These are phyloP conservation scores for Triplophysa dalaica DNA, from an alignment of 2,113 vertebrate species.

Conservation along the genomic window DNA sequence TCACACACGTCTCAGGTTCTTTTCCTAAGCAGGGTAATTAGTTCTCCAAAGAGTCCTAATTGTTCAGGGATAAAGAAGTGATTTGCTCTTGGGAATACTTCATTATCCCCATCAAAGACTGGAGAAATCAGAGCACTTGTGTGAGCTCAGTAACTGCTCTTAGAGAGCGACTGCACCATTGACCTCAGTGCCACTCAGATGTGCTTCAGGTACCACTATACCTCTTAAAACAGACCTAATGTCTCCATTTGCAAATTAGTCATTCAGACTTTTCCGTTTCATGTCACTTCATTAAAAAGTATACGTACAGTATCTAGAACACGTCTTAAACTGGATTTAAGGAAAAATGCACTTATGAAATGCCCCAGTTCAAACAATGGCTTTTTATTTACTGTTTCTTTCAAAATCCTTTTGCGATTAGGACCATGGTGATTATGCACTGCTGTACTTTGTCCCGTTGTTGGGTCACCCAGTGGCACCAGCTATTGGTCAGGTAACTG, in stretches of 20 bases:
- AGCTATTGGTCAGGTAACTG: neutral
- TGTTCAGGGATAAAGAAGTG: conserved; percentile 54
- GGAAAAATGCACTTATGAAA: too few relatives aligned
- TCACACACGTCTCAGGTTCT: conserved; percentile 26
- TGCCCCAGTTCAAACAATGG: too few relatives aligned
- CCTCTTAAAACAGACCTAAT: neutral
- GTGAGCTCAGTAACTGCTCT: conserved; percentile 27
- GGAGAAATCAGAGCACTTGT: conserved; percentile 46
- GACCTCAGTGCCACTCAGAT: conserved; percentile 26
- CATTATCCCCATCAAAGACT: conserved; percentile 52
- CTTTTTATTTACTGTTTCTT: too few relatives aligned
- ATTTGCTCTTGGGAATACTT: conserved; percentile 53
- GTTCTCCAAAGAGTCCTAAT: conserved; percentile 57
- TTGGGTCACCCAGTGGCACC: neutral
- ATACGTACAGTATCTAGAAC: too few relatives aligned
- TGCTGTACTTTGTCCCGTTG: neutral
- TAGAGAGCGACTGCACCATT: conserved; percentile 8
- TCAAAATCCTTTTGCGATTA: too few relatives aligned
- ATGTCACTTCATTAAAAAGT: too few relatives aligned
- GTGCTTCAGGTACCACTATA: conserved; percentile 24
- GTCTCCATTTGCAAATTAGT: conserved; percentile 9
- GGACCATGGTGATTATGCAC: neutral
- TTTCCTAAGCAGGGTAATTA: conserved; percentile 52
- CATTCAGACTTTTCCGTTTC: neutral
- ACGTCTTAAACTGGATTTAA: too few relatives aligned